These are phyloP conservation scores for Eleginops maclovinus DNA, from an alignment of 2,113 vertebrate genomes.

Conservation along the genomic window DNA sequence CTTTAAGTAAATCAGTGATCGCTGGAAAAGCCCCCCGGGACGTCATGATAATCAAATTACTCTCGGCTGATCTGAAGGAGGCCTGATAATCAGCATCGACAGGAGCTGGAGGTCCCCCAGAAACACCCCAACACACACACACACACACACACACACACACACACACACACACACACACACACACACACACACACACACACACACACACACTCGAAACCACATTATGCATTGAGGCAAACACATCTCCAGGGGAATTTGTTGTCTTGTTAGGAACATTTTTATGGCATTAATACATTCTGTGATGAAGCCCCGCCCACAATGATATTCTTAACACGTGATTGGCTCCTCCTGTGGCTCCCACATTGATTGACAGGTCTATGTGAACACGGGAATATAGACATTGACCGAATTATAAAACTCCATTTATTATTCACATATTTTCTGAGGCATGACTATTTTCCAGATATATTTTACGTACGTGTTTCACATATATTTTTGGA, in stretches of 20 bases:
- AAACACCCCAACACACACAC: neutral
- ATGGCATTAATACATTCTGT: neutral
- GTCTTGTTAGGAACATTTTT: constrained; percentile 1
- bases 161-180: neutral
- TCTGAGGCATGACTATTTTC: too few species aligned
- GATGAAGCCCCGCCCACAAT: constrained; percentile 24
- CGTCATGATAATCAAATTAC: constrained; percentile 78
- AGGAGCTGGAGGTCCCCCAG: constrained; percentile 27
- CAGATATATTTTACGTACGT: too few species aligned
- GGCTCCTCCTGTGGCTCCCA: neutral
- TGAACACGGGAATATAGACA: neutral
- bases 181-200: too few species aligned
- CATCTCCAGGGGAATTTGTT: neutral
- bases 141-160: constrained; percentile 5
- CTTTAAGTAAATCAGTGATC: constrained; percentile 78
- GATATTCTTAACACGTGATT: neutral
- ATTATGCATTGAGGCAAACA: neutral
- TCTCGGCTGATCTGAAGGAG: constrained; percentile 67
- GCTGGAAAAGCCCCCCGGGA: constrained; percentile 64
- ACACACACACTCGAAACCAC: too few species aligned
- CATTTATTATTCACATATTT: too few species aligned
- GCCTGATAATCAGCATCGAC: constrained; percentile 63
- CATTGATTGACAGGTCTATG: neutral
- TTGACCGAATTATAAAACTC: neutral
- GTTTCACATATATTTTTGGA: too few species aligned